phyloP scores from a whole-genome alignment of 2,113 vertebrate species.

The Pelusios castaneus region DNA sequence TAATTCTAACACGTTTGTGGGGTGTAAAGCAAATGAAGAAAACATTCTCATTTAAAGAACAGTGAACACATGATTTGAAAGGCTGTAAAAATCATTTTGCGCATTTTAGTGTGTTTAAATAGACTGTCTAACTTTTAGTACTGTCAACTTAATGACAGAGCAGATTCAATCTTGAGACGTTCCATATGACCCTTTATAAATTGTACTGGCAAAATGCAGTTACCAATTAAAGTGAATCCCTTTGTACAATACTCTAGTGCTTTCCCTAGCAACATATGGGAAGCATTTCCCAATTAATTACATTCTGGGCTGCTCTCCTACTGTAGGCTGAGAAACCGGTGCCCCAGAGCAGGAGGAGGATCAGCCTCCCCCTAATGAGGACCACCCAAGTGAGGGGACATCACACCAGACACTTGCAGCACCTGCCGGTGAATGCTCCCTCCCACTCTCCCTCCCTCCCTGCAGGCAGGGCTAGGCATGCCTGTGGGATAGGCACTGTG shows the following conservation, averaged over 20 bases:
- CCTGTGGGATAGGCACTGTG: no score
- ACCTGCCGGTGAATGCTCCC: no score
- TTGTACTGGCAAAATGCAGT: background rate
- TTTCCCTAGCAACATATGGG: background rate
- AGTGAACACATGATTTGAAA: background rate
- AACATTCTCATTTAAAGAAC: background rate
- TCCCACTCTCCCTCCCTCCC: no score
- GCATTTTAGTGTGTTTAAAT: background rate
- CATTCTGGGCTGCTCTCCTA: background rate
- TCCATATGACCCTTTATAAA: background rate
- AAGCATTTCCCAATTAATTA: background rate
- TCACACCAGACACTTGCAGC: no score
- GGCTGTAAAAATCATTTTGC: background rate
- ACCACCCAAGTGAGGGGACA: no score
- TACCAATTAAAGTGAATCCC: background rate
- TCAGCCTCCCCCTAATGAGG: no score
- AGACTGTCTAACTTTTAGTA: accelerated
- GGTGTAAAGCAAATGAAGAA: background rate
- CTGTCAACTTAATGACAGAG: background rate
- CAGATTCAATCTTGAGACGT: background rate
- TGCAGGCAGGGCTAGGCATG: no score
- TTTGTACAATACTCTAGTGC: background rate
- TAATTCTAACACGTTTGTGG: background rate
- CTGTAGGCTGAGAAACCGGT: background rate
- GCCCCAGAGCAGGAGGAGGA: no score